Evolutionary conservation across 2,797 vertebrate genomes (phyloP).

Genomic region (Euphonia xanthogaster): DNA sequence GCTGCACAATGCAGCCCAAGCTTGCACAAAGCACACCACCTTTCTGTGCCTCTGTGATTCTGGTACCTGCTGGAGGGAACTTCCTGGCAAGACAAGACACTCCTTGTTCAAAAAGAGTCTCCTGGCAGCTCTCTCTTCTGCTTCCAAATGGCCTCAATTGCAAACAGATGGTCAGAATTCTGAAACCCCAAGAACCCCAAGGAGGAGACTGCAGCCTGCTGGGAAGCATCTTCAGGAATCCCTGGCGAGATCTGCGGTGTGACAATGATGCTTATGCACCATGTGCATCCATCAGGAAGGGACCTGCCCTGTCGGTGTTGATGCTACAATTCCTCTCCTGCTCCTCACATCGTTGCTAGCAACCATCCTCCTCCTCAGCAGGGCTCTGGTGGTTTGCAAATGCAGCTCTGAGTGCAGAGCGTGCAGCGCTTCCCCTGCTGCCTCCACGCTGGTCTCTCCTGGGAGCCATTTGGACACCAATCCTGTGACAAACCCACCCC

Average conservation of each 20-base stretch:
- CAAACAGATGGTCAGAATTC: constrained; percentile 83
- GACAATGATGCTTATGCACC: constrained; percentile 56
- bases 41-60: not conserved
- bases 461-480: not conserved
- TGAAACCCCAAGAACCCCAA: constrained; percentile 67
- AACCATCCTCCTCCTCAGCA: constrained; percentile 29
- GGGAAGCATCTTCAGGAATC: constrained; percentile 70
- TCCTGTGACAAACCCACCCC: constrained; percentile 37
- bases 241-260: constrained; percentile 46
- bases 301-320: constrained; percentile 49
- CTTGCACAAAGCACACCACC: too few species aligned
- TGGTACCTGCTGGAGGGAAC: not conserved
- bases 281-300: constrained; percentile 32
- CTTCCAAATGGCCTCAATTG: constrained; percentile 75
- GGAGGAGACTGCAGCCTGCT: constrained; percentile 71
- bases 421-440: constrained; percentile 44
- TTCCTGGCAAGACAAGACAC: not conserved
- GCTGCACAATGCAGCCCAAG: not conserved
- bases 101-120: not conserved
- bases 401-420: constrained; percentile 32
- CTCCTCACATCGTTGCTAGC: constrained; percentile 33
- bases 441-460: not conserved
- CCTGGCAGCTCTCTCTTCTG: constrained; percentile 7
- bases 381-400: constrained; percentile 45
- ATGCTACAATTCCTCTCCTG: not conserved